Conservation (phyloP, 2,888 invertebrate species). For the Choreutis nemorana region DNA sequence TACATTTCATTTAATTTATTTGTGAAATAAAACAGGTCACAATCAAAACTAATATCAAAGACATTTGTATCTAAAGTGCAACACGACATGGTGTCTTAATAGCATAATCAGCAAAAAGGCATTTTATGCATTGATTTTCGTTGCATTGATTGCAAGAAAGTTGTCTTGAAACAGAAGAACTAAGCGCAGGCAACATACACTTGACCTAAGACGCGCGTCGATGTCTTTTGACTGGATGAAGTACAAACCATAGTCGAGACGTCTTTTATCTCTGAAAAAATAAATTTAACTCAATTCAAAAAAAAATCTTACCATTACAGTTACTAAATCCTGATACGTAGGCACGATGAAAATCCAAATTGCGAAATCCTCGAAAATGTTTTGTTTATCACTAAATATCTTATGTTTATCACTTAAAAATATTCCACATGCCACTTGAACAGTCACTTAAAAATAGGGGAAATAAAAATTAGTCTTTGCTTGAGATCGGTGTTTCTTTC, state of each 20-base stretch:
- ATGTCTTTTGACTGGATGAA: constrained; percentile 44
- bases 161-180: neutral
- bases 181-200: neutral
- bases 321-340: constrained; percentile 27
- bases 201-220: constrained; percentile 39
- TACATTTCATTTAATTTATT: too few species aligned
- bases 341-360: constrained; percentile 31
- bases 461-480: constrained; percentile 54
- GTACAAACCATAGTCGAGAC: constrained; percentile 5
- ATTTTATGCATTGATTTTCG: too few species aligned
- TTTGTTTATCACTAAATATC: constrained; percentile 33
- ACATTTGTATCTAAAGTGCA: too few species aligned
- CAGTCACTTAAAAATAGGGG: constrained; percentile 48
- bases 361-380: constrained; percentile 20
- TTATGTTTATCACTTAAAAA: constrained; percentile 48
- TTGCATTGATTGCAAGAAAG: too few species aligned
- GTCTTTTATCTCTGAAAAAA: too few species aligned
- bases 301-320: constrained; percentile 29
- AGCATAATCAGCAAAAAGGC: too few species aligned
- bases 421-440: constrained; percentile 49
- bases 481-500: constrained; percentile 64
- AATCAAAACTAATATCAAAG: too few species aligned
- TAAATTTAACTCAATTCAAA: constrained; percentile 3
- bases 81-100: too few species aligned
- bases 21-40: too few species aligned